A percentile compares a stretch with the other conserved stretches of the same genome.
Conservation (phyloP, 2,797 vertebrate genomes). For the Onychomys torridus region DNA sequence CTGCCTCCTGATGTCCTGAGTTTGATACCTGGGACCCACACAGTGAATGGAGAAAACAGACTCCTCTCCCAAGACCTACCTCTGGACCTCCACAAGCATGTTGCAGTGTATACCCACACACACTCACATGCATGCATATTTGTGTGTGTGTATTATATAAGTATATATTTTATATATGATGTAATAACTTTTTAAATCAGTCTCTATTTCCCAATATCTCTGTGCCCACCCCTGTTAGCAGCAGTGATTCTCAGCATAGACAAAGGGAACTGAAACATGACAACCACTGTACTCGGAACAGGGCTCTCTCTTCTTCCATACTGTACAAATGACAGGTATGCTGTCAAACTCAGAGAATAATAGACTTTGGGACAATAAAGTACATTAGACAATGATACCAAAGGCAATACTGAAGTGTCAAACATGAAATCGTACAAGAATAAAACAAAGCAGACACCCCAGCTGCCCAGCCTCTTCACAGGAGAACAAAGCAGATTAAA, state of each 20-base stretch:
- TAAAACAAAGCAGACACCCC: slow-evolving; percentile 67
- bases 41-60: neutral
- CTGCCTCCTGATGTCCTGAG: neutral
- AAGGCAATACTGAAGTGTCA: slow-evolving; percentile 72
- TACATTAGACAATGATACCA: slow-evolving; percentile 67
- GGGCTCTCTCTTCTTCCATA: neutral
- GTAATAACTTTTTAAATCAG: neutral
- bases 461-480: neutral
- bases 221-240: neutral
- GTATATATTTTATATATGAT: neutral
- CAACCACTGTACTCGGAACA: neutral
- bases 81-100: too few relatives aligned
- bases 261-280: neutral
- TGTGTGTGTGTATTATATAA: neutral
- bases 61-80: neutral
- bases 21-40: neutral
- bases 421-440: slow-evolving; percentile 54
- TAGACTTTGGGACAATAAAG: slow-evolving; percentile 75
- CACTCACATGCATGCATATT: neutral
- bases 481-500: slow-evolving; percentile 60
- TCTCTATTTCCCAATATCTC: neutral
- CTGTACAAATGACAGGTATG: neutral
- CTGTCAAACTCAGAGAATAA: slow-evolving; percentile 66
- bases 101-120: neutral
- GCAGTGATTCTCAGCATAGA: neutral